Base-by-base conservation (phyloP, 2,797 vertebrate species). In the Myotis myotis region DNA sequence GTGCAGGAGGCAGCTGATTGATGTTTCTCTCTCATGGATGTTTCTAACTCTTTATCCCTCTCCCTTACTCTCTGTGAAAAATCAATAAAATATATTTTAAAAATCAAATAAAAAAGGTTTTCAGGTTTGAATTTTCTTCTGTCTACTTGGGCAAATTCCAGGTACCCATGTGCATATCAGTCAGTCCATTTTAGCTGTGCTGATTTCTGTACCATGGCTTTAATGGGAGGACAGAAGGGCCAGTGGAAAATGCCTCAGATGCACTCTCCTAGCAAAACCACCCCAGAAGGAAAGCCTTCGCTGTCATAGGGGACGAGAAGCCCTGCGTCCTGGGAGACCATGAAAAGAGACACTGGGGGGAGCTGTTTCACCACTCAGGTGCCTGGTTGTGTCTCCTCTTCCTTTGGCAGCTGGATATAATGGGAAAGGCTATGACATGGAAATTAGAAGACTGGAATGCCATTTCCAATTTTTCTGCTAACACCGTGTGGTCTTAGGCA, bases 351-450 rank as follows among this genome's bases (percentile, higher is more conserved):
- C 97, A 78, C 96, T 83, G 47, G 95, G 81, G 68, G 96, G 97
- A 87, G 96, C 95, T 92, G 57, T 95, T 96, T 97, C 89, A 74
- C 78, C 53, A 47, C 55, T 79, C 76, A 80, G 96, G 70, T 30
- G 79, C 79, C 66, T 28, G 15, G 28, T 9, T 30, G 82, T 25
- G 81, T 12, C 62, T 33, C 62, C 8, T 30, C 25, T 19, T 60
- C 25, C 20, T 84, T 20, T 25, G 89, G 70, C 60, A 68, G 38
- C 44, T 89, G 53, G 70, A 41, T 30, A 4, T 3, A 41, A 53
- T 0, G 30, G 23, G n/a, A 86, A 95, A 12, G 47, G 70, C 41
- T 55, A 36, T 4, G 23, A 72, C 51, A 22, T 38, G 41, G 55
- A 72, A 87, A 87, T 25, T 33, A 78, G 49, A 47, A 91, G 76